These are phyloP conservation scores for Urocitellus parryii DNA, from an alignment of 2,113 vertebrate species.

Conservation along the genomic window DNA sequence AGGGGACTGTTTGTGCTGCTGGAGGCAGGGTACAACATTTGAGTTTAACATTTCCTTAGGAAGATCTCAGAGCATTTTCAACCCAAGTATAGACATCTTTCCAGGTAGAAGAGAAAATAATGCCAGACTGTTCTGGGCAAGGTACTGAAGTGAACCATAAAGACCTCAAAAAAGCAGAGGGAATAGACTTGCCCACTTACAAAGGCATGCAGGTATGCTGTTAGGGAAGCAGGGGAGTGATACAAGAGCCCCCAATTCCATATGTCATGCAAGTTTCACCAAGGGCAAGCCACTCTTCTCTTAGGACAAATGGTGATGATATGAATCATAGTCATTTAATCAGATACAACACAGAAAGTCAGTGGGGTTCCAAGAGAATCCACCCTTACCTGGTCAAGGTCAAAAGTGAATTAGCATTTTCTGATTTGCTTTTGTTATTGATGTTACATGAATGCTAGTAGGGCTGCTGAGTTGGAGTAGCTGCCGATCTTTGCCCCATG, in stretches of 20 bases:
- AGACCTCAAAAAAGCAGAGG: not conserved
- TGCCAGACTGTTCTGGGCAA: not conserved
- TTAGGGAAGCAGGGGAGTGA: not conserved
- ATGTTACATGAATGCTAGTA: not conserved
- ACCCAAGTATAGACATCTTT: not conserved
- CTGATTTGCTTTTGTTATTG: not conserved
- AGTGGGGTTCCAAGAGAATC: not conserved
- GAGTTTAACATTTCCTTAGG: not conserved
- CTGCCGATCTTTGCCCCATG: not conserved
- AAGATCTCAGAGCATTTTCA: not conserved
- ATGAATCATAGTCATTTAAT: not conserved
- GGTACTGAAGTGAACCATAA: not conserved
- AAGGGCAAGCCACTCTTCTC: not conserved
- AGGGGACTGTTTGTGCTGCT: not conserved
- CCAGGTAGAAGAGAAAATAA: not conserved
- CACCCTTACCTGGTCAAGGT: not conserved
- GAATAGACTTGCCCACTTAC: not conserved
- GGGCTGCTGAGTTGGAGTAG: not conserved
- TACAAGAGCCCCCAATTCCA: accelerated
- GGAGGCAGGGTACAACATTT: not conserved
- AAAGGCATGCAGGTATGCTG: not conserved
- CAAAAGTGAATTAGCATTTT: not conserved
- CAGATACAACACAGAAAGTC: not conserved
- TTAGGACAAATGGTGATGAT: not conserved
- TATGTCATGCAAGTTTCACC: not conserved